Percentiles rank a stretch among this genome's conserved stretches.
phyloP scores from a whole-genome alignment of 2,888 invertebrate genomes.

The Drosophila antonietae region DNA sequence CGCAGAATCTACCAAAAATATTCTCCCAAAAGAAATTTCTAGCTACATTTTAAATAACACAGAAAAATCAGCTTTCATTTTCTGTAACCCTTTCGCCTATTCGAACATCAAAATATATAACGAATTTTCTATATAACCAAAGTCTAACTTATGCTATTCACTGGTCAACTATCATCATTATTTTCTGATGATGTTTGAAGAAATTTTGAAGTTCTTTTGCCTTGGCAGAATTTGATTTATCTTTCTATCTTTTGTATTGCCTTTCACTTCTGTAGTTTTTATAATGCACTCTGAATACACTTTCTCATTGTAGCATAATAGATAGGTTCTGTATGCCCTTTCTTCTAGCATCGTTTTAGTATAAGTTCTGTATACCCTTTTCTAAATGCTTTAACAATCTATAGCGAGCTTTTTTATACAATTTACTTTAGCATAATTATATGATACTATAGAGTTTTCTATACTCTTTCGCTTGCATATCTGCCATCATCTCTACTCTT shows the following conservation, averaged over 20 bases:
- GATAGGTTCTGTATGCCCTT: too few species aligned
- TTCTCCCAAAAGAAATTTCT: conserved; percentile 10
- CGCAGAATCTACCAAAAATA: conserved; percentile 6
- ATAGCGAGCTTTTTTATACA: too few species aligned
- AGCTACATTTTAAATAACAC: conserved; percentile 28
- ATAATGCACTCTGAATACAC: background rate
- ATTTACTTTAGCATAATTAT: too few species aligned
- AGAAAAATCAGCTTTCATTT: background rate
- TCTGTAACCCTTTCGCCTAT: background rate
- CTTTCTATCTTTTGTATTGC: background rate
- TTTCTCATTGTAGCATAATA: background rate
- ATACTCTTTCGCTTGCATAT: too few species aligned
- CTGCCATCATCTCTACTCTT: too few species aligned
- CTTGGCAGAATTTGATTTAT: background rate
- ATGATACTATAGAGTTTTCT: too few species aligned
- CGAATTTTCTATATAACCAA: background rate
- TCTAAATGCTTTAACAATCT: too few species aligned
- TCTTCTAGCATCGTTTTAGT: too few species aligned
- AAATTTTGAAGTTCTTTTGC: background rate
- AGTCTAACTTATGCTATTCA: too few species aligned
- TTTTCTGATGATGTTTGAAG: background rate
- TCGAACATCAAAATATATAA: background rate
- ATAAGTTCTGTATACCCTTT: too few species aligned
- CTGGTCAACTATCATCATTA: too few species aligned
- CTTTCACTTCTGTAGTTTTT: background rate